phyloP scores from a whole-genome alignment of 2,113 vertebrate genomes.

The Caretta caretta region DNA sequence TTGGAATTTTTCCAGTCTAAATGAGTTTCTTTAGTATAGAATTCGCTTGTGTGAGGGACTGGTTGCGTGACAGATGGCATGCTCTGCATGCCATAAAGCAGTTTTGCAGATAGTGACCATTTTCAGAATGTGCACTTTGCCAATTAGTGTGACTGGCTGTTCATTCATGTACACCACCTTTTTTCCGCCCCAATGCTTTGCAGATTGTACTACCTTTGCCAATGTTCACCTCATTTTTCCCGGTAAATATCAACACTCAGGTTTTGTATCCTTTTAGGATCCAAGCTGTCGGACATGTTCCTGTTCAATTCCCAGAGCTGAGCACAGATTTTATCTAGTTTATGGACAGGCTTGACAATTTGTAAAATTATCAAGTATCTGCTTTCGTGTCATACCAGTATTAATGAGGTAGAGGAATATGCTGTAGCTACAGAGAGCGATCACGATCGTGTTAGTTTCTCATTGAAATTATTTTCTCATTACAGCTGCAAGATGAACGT shows the following conservation, averaged over 20 bases:
- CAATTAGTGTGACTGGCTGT: not conserved
- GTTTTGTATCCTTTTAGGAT: not conserved
- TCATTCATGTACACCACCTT: not conserved
- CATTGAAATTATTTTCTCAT: not conserved
- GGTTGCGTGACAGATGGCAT: not conserved
- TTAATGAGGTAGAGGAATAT: not conserved
- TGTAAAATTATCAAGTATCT: not conserved
- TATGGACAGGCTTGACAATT: not conserved
- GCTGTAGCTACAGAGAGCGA: not conserved
- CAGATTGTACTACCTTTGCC: not conserved
- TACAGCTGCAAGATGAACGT: not conserved
- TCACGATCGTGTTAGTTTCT: not conserved
- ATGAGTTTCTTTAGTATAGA: constrained; percentile 1
- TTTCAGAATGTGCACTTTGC: not conserved
- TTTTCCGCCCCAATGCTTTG: not conserved
- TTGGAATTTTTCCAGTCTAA: not conserved
- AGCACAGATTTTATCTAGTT: not conserved
- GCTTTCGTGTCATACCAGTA: not conserved
- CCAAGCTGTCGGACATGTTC: rapidly evolving
- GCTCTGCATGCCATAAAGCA: not conserved
- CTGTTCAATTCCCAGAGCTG: rapidly evolving
- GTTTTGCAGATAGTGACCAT: not conserved
- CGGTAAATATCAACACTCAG: not conserved
- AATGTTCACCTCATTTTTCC: not conserved
- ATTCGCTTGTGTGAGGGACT: not conserved